These are phyloP conservation scores for Falco berigora DNA, from an alignment of 2,797 vertebrate species.

Conservation along the genomic window DNA sequence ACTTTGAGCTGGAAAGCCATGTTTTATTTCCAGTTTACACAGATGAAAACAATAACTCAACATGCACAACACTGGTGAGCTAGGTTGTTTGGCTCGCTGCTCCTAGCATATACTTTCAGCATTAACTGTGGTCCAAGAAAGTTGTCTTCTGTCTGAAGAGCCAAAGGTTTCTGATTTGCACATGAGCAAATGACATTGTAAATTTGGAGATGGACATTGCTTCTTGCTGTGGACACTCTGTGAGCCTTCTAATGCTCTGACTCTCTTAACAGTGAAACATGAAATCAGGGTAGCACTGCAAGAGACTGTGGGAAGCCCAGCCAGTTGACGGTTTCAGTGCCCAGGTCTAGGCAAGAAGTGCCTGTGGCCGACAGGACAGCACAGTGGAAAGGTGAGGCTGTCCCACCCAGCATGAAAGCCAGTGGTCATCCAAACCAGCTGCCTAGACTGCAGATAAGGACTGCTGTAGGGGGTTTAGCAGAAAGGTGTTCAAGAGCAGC, in stretches of 20 bases:
- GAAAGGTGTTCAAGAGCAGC: not conserved
- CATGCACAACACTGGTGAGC: not conserved
- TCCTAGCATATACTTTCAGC: not conserved
- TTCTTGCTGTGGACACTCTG: not conserved
- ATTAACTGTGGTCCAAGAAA: not conserved
- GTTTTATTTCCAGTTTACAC: not conserved
- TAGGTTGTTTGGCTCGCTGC: not conserved
- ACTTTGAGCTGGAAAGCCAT: not conserved
- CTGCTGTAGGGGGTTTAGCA: too few relatives aligned
- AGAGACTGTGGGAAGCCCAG: not conserved
- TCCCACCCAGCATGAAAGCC: not conserved
- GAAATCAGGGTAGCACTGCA: not conserved
- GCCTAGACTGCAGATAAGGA: not conserved
- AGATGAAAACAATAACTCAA: not conserved
- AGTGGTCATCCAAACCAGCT: not conserved
- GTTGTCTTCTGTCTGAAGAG: not conserved
- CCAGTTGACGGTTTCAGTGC: not conserved
- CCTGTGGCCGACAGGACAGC: not conserved
- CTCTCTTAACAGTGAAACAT: not conserved
- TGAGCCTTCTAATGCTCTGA: not conserved
- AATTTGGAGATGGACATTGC: not conserved
- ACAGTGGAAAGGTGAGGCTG: not conserved
- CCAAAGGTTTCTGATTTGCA: not conserved
- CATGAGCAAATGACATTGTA: not conserved
- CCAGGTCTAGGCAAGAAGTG: not conserved